A percentile compares a stretch with the other conserved stretches of the same genome.
Conservation (phyloP, 2,797 vertebrate genomes). For the Poeciliopsis infans region DNA sequence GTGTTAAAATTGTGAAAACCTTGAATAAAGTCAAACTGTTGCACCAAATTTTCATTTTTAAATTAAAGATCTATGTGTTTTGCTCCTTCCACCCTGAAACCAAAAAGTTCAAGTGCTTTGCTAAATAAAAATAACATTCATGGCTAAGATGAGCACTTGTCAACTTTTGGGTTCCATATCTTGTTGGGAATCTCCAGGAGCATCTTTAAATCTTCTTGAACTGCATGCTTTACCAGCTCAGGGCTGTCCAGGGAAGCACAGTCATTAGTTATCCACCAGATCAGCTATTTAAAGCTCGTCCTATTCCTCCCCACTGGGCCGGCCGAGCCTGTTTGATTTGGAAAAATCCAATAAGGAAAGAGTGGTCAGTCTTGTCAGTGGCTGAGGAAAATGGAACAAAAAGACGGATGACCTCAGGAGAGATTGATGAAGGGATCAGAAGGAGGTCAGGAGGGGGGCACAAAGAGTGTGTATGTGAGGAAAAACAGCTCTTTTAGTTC, state of each 20-base stretch:
- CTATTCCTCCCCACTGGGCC: slow-evolving; percentile 70
- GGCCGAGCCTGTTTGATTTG: slow-evolving; percentile 75
- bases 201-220: slow-evolving; percentile 68
- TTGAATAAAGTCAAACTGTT: not conserved
- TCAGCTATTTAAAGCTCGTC: slow-evolving; percentile 79
- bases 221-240: slow-evolving; percentile 57
- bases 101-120: not conserved
- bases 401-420: slow-evolving; percentile 63
- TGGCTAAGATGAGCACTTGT: not conserved
- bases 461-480: slow-evolving; percentile 19
- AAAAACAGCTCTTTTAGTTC: slow-evolving; percentile 61
- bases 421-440: slow-evolving; percentile 62
- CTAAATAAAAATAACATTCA: not conserved
- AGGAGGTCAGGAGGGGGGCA: slow-evolving; percentile 49
- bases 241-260: slow-evolving; percentile 67
- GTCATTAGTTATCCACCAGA: slow-evolving; percentile 81
- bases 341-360: slow-evolving; percentile 79
- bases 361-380: slow-evolving; percentile 74
- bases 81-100: not conserved
- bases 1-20: not conserved
- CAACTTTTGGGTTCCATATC: slow-evolving; percentile 18
- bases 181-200: slow-evolving; percentile 68
- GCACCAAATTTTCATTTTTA: not conserved
- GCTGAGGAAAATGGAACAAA: slow-evolving; percentile 73
- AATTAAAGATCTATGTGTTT: not conserved